phyloP scores from a whole-genome alignment of 2,113 vertebrate genomes.

The Bambusicola thoracicus region DNA sequence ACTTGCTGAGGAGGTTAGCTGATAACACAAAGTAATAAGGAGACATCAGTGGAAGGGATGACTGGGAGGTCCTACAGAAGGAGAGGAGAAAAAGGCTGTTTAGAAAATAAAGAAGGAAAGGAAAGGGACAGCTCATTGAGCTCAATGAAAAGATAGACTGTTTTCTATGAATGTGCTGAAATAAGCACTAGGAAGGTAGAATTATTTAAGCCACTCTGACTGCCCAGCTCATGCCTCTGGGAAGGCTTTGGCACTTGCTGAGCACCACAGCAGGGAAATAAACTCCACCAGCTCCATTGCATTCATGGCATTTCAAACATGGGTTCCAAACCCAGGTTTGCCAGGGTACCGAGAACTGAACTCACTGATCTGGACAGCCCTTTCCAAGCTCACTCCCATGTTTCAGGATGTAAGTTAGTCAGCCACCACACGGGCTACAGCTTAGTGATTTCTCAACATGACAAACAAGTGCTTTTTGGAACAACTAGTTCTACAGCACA shows the following conservation, averaged over 20 bases:
- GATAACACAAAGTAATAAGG: neutral
- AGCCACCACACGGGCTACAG: neutral
- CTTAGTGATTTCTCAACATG: slow-evolving; percentile 43
- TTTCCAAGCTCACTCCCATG: neutral
- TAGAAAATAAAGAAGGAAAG: neutral
- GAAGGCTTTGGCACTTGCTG: neutral
- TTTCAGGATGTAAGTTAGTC: slow-evolving; percentile 17
- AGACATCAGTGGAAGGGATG: neutral
- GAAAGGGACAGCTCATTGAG: neutral
- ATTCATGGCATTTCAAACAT: no score
- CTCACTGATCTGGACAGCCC: neutral
- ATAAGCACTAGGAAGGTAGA: neutral
- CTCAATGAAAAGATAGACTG: neutral
- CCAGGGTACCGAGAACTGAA: neutral
- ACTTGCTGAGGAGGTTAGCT: neutral
- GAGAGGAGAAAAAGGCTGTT: neutral
- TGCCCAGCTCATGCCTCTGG: neutral
- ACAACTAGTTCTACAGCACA: slow-evolving; percentile 69
- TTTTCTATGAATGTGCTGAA: neutral
- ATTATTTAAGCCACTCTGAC: neutral
- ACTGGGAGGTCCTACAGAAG: neutral
- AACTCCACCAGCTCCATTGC: neutral
- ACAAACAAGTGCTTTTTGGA: slow-evolving; percentile 68
- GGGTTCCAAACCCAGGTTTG: neutral
- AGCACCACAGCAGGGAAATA: neutral